phyloP scores from a whole-genome alignment of 2,797 vertebrate genomes.

The Bryconaethiops microstoma region DNA sequence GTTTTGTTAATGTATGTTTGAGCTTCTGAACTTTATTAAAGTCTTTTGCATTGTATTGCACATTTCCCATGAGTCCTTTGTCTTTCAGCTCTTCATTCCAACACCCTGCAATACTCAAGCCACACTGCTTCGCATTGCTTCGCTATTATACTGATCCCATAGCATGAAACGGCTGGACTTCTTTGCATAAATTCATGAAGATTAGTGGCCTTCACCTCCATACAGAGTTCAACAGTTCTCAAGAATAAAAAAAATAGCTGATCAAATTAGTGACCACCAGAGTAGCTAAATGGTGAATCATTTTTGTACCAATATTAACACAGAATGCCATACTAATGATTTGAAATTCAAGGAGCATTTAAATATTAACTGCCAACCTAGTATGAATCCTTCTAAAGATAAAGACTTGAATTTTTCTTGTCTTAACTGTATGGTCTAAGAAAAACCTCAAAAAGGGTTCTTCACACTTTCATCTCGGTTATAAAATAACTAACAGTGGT shows the following conservation, averaged over 20 bases:
- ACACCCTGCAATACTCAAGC: neutral
- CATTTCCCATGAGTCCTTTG: slow-evolving; percentile 77
- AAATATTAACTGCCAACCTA: neutral
- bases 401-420: neutral
- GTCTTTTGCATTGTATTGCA: slow-evolving; percentile 85
- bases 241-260: neutral
- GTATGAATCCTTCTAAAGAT: neutral
- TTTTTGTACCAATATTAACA: neutral
- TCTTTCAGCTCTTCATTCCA: slow-evolving; percentile 54
- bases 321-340: neutral
- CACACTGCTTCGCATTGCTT: neutral
- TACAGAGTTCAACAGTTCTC: neutral
- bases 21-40: slow-evolving; percentile 87
- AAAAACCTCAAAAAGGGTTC: neutral
- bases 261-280: neutral
- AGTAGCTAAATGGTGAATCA: neutral
- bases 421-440: neutral
- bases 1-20: slow-evolving; percentile 87
- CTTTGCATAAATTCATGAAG: neutral
- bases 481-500: neutral
- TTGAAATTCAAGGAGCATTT: neutral
- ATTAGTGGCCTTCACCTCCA: neutral
- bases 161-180: neutral
- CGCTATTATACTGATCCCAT: neutral
- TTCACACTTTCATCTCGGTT: neutral